Percentiles rank a stretch among this genome's conserved stretches.
phyloP scores from a whole-genome alignment of 1,140 invertebrate species.

The Atta texana region DNA sequence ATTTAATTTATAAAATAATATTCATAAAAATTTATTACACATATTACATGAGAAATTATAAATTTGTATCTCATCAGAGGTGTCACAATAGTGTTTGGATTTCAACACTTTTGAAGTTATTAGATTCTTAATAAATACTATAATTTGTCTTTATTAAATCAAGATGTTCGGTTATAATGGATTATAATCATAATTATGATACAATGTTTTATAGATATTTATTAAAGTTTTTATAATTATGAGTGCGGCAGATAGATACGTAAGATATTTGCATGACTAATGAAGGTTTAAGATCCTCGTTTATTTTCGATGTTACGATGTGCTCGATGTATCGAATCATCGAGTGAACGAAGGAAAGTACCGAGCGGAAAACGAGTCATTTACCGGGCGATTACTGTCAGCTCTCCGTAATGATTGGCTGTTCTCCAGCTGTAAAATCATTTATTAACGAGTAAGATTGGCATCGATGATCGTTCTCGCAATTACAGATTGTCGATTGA shows the following conservation, averaged over 20 bases:
- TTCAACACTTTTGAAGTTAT: not conserved
- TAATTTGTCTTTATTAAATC: constrained; percentile 1
- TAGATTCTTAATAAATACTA: constrained; percentile 6
- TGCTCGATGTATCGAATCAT: constrained; percentile 19
- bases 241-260: not conserved
- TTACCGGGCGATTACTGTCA: constrained; percentile 61
- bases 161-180: too few species aligned
- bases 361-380: constrained; percentile 55
- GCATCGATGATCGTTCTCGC: constrained; percentile 44
- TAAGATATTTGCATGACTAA: constrained; percentile 31
- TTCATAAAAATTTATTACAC: not conserved
- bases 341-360: constrained; percentile 48
- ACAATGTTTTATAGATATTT: constrained; percentile 8
- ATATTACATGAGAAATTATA: not conserved
- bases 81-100: not conserved
- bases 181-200: constrained; percentile 6
- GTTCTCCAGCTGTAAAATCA: constrained; percentile 60
- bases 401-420: constrained; percentile 52
- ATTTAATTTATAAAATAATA: not conserved
- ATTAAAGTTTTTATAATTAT: constrained; percentile 13
- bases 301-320: constrained; percentile 29
- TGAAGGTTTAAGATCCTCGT: constrained; percentile 30
- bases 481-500: constrained; percentile 58
- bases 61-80: not conserved
- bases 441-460: constrained; percentile 66